phyloP scores from a whole-genome alignment of 1,140 invertebrate species.

The Zaprionus davidi region DNA sequence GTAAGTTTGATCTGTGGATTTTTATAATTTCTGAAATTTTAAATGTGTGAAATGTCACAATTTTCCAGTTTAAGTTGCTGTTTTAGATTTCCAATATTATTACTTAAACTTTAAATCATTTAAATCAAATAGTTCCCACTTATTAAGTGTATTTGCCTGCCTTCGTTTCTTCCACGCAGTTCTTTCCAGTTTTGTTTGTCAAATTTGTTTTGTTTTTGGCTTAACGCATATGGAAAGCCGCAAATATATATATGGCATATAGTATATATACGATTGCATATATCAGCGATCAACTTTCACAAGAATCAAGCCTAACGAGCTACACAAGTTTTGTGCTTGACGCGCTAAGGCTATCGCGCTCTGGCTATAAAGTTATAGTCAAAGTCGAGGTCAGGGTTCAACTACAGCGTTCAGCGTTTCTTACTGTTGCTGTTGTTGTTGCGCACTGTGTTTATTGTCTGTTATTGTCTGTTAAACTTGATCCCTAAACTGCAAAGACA shows the following conservation, averaged over 20 bases:
- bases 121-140: not conserved
- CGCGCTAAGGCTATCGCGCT: constrained; percentile 2
- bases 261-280: not conserved
- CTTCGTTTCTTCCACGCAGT: not conserved
- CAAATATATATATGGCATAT: not conserved
- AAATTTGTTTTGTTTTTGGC: constrained; percentile 41
- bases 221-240: constrained; percentile 39
- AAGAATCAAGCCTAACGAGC: constrained; percentile 67
- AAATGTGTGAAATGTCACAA: not conserved
- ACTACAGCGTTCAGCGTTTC: constrained; percentile 43
- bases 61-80: not conserved
- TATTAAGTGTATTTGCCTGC: constrained; percentile 15
- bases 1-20: not conserved
- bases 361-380: constrained; percentile 27
- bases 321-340: constrained; percentile 30
- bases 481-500: constrained; percentile 56
- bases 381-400: constrained; percentile 70
- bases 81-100: not conserved
- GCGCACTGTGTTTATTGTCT: constrained; percentile 50
- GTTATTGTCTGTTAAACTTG: constrained; percentile 69
- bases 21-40: not conserved
- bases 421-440: constrained; percentile 47
- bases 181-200: constrained; percentile 19
- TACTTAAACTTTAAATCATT: not conserved
- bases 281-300: constrained; percentile 63